These are phyloP conservation scores for Chaetura pelagica DNA, from an alignment of 2,113 vertebrate genomes.

Conservation along the genomic window DNA sequence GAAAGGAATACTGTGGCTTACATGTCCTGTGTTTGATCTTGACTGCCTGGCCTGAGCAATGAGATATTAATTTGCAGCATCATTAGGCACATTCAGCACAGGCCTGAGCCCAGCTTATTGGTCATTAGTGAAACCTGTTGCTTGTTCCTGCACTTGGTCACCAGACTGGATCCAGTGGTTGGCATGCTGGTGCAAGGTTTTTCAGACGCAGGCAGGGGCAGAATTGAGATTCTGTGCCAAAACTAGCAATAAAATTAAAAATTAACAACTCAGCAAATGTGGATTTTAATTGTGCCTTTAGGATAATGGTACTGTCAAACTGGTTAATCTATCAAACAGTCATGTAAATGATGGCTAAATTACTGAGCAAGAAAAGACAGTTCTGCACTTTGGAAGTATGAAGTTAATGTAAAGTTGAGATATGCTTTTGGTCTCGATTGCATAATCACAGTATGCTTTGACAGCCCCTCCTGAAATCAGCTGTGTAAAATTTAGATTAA, in stretches of 20 bases:
- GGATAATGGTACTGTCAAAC: neutral
- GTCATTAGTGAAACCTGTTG: neutral
- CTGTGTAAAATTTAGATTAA: neutral
- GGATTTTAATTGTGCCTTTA: neutral
- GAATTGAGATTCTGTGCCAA: neutral
- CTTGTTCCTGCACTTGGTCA: neutral
- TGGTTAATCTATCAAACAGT: neutral
- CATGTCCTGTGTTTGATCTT: neutral
- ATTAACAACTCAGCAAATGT: neutral
- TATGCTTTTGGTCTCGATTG: neutral
- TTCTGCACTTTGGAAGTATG: neutral
- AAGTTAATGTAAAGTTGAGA: neutral
- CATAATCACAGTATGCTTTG: neutral
- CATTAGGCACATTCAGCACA: neutral
- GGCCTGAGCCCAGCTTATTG: neutral
- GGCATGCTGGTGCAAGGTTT: neutral
- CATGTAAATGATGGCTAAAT: neutral
- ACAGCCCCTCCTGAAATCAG: neutral
- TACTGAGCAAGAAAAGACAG: neutral
- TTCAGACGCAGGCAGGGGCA: neutral
- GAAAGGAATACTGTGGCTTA: neutral
- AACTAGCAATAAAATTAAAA: neutral
- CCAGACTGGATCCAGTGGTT: neutral
- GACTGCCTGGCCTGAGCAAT: neutral
- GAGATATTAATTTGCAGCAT: neutral